A percentile compares a stretch with the other conserved stretches of the same genome.
phyloP scores from a whole-genome alignment of 1,140 invertebrate genomes.

The Cylas formicarius region DNA sequence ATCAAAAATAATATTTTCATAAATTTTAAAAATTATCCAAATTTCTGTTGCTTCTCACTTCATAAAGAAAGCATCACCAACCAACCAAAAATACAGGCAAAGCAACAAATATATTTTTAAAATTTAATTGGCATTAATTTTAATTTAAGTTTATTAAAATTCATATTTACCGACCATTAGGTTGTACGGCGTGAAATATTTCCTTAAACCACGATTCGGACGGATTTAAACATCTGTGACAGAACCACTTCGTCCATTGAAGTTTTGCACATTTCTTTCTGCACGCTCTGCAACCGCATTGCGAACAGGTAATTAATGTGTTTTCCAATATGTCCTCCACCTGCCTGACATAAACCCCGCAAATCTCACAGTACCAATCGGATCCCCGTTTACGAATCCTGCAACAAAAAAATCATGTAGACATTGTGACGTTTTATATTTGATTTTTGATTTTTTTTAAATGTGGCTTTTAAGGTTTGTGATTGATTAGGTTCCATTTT shows the following conservation, averaged over 20 bases:
- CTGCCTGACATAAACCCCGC: slow-evolving; percentile 33
- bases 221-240: slow-evolving; percentile 29
- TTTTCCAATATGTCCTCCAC: slow-evolving; percentile 30
- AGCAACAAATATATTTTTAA: too few species aligned
- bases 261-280: slow-evolving; percentile 30
- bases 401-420: slow-evolving; percentile 21
- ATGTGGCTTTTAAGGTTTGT: too few species aligned
- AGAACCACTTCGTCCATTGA: slow-evolving; percentile 27
- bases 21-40: too few species aligned
- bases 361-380: slow-evolving; percentile 37
- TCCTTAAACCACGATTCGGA: slow-evolving; percentile 32
- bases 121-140: too few species aligned
- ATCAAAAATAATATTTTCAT: too few species aligned
- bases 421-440: background rate
- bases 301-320: slow-evolving; percentile 31
- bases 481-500: too few species aligned
- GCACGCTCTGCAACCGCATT: slow-evolving; percentile 34
- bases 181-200: slow-evolving; percentile 28
- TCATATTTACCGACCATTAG: too few species aligned
- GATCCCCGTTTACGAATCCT: slow-evolving; percentile 24
- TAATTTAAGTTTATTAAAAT: too few species aligned
- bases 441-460: too few species aligned
- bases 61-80: too few species aligned
- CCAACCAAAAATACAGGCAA: too few species aligned
- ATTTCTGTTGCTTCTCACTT: too few species aligned